phyloP scores from a whole-genome alignment of 2,797 vertebrate species.

The Staurois parvus region DNA sequence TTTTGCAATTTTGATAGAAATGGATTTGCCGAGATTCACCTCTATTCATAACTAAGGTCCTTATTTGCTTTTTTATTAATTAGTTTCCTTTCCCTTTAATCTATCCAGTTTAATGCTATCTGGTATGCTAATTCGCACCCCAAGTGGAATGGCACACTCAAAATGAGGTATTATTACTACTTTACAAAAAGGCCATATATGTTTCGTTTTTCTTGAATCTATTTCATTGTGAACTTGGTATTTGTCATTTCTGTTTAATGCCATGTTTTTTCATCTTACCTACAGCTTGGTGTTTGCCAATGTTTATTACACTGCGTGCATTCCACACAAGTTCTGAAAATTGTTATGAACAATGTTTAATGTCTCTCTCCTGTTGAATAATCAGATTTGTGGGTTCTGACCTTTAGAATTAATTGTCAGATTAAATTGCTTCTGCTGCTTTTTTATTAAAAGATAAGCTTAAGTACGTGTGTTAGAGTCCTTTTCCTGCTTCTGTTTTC shows the following conservation, averaged over 20 bases:
- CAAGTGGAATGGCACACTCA: too few species aligned
- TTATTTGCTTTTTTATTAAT: too few species aligned
- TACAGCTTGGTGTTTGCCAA: not conserved
- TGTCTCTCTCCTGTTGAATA: conserved; percentile 9
- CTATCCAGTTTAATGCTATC: too few species aligned
- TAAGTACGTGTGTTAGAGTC: not conserved
- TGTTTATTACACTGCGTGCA: not conserved
- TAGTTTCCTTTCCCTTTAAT: too few species aligned
- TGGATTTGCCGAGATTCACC: too few species aligned
- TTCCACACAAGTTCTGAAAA: not conserved
- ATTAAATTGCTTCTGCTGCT: not conserved
- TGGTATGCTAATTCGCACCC: too few species aligned
- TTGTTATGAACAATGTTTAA: conserved; percentile 2
- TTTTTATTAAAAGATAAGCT: conserved; percentile 26
- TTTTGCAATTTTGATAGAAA: too few species aligned
- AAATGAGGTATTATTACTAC: too few species aligned
- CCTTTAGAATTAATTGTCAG: conserved; percentile 27
- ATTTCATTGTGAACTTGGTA: not conserved
- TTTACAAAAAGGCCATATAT: too few species aligned
- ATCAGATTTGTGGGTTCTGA: conserved; percentile 11
- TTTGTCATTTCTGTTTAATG: not conserved
- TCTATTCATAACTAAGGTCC: too few species aligned
- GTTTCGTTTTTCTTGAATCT: too few species aligned
- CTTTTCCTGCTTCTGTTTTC: conserved; percentile 1
- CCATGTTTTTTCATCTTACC: not conserved